Conservation (phyloP, 1,140 invertebrate genomes). For the Lepidurus apus region DNA sequence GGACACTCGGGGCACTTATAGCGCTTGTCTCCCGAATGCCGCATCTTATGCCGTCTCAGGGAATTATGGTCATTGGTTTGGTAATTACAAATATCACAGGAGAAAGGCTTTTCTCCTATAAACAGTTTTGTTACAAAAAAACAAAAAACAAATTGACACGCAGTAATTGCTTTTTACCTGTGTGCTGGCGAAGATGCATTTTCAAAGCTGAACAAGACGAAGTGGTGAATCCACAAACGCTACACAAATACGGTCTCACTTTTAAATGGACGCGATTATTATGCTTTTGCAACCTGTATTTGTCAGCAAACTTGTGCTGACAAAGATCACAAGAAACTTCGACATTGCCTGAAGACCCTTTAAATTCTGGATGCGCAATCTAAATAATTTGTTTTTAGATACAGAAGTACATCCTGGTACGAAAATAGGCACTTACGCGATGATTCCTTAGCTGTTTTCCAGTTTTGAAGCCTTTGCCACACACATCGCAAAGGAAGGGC, state of each 20-base stretch:
- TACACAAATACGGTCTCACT: conserved; percentile 67
- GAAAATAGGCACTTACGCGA: conserved; percentile 42
- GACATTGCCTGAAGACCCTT: conserved; percentile 38
- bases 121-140: neutral
- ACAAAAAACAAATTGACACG: neutral
- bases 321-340: conserved; percentile 58
- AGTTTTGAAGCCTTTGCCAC: conserved; percentile 70
- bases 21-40: conserved; percentile 61
- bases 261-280: conserved; percentile 71
- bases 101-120: conserved; percentile 68
- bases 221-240: conserved; percentile 66
- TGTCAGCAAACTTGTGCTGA: conserved; percentile 61
- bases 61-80: conserved; percentile 73
- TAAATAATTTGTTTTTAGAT: neutral
- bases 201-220: conserved; percentile 57
- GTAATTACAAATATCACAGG: conserved; percentile 70
- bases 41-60: conserved; percentile 67
- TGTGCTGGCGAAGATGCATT: conserved; percentile 66
- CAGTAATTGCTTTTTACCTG: conserved; percentile 39
- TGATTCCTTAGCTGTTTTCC: conserved; percentile 62
- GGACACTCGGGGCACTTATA: conserved; percentile 65
- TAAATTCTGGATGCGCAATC: conserved; percentile 42
- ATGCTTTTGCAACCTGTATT: conserved; percentile 68
- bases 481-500: conserved; percentile 57
- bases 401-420: neutral